Percentiles rank a stretch among this genome's conserved stretches.
Conservation (phyloP, 2,797 vertebrate species). For the Sebastes kiyomatsui region DNA sequence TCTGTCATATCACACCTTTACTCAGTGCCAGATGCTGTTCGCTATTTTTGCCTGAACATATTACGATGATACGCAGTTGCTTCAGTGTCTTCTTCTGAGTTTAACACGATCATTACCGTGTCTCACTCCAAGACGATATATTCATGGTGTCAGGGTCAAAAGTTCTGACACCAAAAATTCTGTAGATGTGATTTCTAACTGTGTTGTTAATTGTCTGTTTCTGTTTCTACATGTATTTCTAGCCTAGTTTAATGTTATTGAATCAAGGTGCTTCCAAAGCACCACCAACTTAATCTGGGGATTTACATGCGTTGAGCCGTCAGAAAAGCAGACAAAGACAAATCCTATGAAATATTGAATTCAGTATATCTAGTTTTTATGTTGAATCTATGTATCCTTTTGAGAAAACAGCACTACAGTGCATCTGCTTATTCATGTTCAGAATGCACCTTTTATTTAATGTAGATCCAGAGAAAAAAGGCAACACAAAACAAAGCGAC, state of each 20-base stretch:
- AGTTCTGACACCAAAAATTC: conserved; percentile 14
- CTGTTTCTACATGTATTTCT: conserved; percentile 42
- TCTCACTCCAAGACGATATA: not conserved
- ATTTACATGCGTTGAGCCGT: conserved; percentile 49
- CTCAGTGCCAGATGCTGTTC: not conserved
- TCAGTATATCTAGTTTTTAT: conserved; percentile 49
- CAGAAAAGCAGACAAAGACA: conserved; percentile 24
- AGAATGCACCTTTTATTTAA: conserved; percentile 10
- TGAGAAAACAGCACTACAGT: conserved; percentile 13
- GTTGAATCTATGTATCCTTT: conserved; percentile 24
- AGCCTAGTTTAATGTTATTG: conserved; percentile 56
- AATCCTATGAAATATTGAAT: conserved; percentile 44
- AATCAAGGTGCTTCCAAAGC: conserved; percentile 50
- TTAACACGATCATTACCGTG: conserved; percentile 1
- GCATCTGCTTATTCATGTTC: conserved; percentile 13
- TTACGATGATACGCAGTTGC: not conserved
- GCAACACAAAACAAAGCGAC: conserved; percentile 25
- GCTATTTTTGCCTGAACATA: not conserved
- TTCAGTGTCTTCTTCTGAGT: not conserved
- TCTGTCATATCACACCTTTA: not conserved
- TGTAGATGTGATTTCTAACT: not conserved
- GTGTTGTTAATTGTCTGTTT: conserved; percentile 33
- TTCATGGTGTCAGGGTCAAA: not conserved
- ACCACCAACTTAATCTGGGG: conserved; percentile 50
- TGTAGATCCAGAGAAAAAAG: conserved; percentile 14